Evolutionary conservation across 2,888 invertebrate genomes (phyloP).

Genomic region (Tineola bisselliella): DNA sequence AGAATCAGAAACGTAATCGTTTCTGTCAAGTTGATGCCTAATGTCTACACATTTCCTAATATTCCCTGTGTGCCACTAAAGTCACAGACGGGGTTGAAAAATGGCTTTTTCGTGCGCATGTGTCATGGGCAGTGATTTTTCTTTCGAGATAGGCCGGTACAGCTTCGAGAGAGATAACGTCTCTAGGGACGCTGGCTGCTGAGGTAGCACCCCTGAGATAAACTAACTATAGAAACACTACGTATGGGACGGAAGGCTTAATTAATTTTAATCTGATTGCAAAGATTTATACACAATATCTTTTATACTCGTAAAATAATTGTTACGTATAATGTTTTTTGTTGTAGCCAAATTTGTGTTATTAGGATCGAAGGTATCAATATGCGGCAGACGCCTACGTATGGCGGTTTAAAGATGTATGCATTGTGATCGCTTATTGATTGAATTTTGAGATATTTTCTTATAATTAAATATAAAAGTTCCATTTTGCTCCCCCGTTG

Average conservation of each 20-base stretch:
- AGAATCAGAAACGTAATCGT: conserved; percentile 1
- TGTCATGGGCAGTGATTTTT: conserved; percentile 44
- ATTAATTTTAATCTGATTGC: not conserved
- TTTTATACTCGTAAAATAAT: too few relatives aligned
- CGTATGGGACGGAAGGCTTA: not conserved
- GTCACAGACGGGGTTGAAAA: conserved; percentile 30
- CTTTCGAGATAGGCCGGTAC: conserved; percentile 43
- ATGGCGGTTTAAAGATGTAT: too few relatives aligned
- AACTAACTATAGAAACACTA: not conserved
- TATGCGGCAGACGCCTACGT: too few relatives aligned
- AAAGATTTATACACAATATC: not conserved
- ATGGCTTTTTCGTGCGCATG: conserved; percentile 36
- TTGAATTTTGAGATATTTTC: not conserved
- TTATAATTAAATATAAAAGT: not conserved
- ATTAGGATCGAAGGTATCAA: too few relatives aligned
- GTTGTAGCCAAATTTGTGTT: too few relatives aligned
- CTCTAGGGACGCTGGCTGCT: conserved; percentile 9
- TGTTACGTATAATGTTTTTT: too few relatives aligned
- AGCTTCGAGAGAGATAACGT: conserved; percentile 24
- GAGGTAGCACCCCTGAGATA: conserved; percentile 12
- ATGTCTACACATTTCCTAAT: conserved; percentile 30
- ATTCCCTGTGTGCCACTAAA: conserved; percentile 27
- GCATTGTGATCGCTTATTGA: too few relatives aligned
- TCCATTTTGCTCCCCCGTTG: not conserved
- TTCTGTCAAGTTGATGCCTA: conserved; percentile 20